Evolutionary conservation across 2,888 invertebrate species (phyloP).

Genomic region (Drosophila algonquin): DNA sequence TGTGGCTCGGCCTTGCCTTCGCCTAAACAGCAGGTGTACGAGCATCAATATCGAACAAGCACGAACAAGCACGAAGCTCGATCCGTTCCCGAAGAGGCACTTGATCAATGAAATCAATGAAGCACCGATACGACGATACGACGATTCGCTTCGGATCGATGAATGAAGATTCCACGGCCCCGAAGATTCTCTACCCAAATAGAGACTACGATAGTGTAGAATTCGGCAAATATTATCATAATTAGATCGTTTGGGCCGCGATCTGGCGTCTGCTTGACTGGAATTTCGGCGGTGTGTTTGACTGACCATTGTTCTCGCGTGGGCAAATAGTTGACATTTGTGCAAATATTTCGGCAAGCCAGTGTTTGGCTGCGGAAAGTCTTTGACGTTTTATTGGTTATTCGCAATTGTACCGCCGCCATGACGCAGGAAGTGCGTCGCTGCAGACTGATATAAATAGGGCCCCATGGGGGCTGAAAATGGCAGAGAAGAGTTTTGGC

Average conservation of each 20-base stretch:
- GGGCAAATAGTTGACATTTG: conserved; percentile 16
- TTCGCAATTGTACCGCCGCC: background rate
- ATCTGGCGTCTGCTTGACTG: background rate
- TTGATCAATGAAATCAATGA: background rate
- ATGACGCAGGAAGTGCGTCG: conserved; percentile 23
- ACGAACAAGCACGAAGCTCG: background rate
- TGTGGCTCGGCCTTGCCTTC: too few relatives aligned
- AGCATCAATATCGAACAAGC: background rate
- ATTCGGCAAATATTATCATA: background rate
- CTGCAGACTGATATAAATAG: conserved; percentile 29
- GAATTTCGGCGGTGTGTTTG: background rate
- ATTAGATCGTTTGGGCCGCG: background rate
- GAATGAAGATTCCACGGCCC: background rate
- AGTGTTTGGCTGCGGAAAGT: background rate
- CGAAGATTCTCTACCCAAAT: too few relatives aligned
- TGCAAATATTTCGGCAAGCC: conserved; percentile 21
- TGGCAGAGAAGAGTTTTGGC: conserved; percentile 16
- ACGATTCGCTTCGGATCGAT: background rate
- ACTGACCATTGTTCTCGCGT: background rate
- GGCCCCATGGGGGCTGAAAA: background rate
- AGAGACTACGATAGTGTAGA: too few relatives aligned
- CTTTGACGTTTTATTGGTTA: background rate
- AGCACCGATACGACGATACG: background rate
- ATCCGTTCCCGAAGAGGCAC: background rate
- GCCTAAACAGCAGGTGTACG: background rate